Percentiles rank a stretch among this genome's conserved stretches.
Evolutionary conservation across 64 coral and sea anemone genomes (phyloP).

Genomic region (Montipora cactus): DNA sequence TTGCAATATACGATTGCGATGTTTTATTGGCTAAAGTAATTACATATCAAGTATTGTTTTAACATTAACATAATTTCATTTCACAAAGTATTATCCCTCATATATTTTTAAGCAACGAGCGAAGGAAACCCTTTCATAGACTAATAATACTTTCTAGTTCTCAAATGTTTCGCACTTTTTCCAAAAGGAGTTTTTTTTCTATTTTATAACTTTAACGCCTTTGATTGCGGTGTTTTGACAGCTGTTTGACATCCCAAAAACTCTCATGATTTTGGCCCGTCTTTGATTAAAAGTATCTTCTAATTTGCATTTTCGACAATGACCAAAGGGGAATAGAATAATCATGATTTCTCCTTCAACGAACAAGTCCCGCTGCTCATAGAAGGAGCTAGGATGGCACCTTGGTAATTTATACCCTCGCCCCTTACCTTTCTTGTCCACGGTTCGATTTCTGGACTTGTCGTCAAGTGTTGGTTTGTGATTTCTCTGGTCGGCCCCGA

Average conservation of each 20-base stretch:
- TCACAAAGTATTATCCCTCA: not conserved
- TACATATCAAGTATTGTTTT: not conserved
- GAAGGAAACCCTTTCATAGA: not conserved
- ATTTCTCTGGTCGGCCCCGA: too few species aligned
- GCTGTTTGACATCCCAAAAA: not conserved
- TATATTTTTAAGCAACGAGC: not conserved
- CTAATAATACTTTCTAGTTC: not conserved
- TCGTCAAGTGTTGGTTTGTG: too few species aligned
- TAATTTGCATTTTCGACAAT: not conserved
- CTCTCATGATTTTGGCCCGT: not conserved
- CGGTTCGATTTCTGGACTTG: too few species aligned
- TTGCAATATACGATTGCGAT: not conserved
- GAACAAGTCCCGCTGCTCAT: not conserved
- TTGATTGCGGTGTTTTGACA: slow-evolving; percentile 19
- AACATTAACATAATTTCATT: not conserved
- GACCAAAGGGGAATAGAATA: not conserved
- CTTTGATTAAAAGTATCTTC: not conserved
- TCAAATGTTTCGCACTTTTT: not conserved
- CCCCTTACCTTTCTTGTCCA: too few species aligned
- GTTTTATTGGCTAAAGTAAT: not conserved
- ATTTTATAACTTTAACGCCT: not conserved
- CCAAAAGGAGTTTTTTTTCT: not conserved
- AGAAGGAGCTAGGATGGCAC: too few species aligned
- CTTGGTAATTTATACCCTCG: too few species aligned
- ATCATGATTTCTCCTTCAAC: not conserved